Conservation (phyloP, 1,140 invertebrate genomes). For the Solen grandis region DNA sequence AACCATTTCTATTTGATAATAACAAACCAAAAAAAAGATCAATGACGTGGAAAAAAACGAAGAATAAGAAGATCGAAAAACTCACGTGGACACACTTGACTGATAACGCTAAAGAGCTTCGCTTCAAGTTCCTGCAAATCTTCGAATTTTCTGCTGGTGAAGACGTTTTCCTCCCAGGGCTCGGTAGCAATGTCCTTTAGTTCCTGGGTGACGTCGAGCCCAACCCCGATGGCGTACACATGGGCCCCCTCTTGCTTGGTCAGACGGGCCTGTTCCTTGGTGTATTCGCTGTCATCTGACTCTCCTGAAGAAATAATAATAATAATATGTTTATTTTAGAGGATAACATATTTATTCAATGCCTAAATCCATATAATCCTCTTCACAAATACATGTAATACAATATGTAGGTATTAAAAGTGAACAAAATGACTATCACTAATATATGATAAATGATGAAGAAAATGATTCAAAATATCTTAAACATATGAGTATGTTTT, state of each 20-base stretch:
- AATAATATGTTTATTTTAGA: not conserved
- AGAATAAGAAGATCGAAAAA: no score
- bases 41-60: no score
- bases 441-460: no score
- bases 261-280: constrained; percentile 54
- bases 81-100: constrained; percentile 61
- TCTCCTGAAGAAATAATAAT: constrained; percentile 49
- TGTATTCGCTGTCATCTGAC: constrained; percentile 60
- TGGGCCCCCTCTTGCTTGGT: constrained; percentile 49
- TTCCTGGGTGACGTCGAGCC: constrained; percentile 51
- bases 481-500: no score
- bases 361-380: constrained; percentile 21
- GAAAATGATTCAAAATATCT: no score
- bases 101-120: constrained; percentile 54
- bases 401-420: no score
- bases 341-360: not conserved
- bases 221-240: constrained; percentile 64
- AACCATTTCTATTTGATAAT: no score
- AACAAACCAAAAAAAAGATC: no score
- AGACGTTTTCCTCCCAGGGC: constrained; percentile 63
- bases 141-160: constrained; percentile 63
- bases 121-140: constrained; percentile 57
- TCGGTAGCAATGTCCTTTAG: constrained; percentile 63
- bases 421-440: no score
- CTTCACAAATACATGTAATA: no score